These are phyloP conservation scores for Mormyrus proboscirostris DNA, from an alignment of 2,797 vertebrate genomes.

Conservation along the genomic window DNA sequence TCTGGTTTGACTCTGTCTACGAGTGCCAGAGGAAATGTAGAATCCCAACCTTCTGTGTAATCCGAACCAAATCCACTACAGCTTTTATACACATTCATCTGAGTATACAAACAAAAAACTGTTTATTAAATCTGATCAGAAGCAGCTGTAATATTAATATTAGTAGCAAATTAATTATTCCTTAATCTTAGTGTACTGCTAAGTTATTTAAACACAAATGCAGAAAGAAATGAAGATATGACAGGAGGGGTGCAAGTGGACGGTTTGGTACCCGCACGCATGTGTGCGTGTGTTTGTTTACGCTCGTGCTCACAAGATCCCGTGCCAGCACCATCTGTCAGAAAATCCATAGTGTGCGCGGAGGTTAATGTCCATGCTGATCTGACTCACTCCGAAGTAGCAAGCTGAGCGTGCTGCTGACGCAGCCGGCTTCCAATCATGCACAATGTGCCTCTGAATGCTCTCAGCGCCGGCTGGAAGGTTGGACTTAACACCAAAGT, in stretches of 20 bases:
- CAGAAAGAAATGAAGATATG: not conserved
- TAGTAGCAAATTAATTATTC: not conserved
- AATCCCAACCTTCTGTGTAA: not conserved
- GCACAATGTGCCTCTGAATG: not conserved
- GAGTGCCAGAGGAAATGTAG: not conserved
- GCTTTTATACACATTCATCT: not conserved
- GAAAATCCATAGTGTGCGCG: not conserved
- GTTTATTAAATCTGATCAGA: conserved; percentile 3
- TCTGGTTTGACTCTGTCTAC: not conserved
- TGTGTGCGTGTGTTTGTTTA: not conserved
- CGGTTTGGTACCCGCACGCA: not conserved
- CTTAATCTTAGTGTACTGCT: not conserved
- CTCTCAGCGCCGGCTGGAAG: not conserved
- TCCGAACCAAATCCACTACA: not conserved
- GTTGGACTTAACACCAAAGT: not conserved
- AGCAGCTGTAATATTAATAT: not conserved
- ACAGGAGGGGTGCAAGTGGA: not conserved
- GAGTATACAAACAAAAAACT: not conserved
- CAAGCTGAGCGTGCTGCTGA: not conserved
- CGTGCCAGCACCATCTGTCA: conserved; percentile 1
- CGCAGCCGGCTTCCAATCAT: not conserved
- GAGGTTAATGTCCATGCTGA: not conserved
- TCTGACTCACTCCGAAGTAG: not conserved
- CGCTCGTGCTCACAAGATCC: not conserved
- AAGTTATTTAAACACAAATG: not conserved